Evolutionary conservation across 2,797 vertebrate genomes (phyloP).

Genomic region (Hirundo rustica): DNA sequence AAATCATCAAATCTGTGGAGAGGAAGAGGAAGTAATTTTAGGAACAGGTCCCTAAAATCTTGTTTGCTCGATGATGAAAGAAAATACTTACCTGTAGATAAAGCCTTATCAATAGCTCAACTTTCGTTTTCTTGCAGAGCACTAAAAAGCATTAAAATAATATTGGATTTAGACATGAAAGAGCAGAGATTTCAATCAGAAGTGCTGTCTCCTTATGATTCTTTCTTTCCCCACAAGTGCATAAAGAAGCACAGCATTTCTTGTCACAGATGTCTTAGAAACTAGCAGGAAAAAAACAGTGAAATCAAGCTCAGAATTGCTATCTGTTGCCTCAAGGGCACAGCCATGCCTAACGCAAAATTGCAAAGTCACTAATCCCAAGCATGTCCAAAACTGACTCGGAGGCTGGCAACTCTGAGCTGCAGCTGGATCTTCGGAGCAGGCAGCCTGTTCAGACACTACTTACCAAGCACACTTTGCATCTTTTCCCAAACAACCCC

Average conservation of each 20-base stretch:
- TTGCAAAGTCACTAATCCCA: background rate
- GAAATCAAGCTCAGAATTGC: background rate
- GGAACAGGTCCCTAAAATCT: background rate
- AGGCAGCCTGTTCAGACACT: background rate
- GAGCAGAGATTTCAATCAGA: background rate
- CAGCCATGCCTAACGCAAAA: accelerated
- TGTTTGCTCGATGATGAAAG: background rate
- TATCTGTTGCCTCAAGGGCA: background rate
- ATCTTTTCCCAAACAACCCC: background rate
- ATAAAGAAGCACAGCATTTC: background rate
- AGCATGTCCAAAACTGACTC: background rate
- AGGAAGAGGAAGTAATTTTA: background rate
- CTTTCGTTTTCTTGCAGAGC: background rate
- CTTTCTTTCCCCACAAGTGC: background rate
- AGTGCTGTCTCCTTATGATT: background rate
- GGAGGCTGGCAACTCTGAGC: background rate
- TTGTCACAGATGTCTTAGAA: background rate
- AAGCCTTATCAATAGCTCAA: conserved; percentile 38
- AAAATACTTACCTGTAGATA: conserved; percentile 13
- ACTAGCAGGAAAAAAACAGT: background rate
- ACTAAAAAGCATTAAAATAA: background rate
- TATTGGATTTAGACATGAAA: background rate
- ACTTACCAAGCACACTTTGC: background rate
- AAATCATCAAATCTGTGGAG: background rate
- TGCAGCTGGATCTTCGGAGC: background rate